Percentiles rank a stretch among this genome's conserved stretches.
Evolutionary conservation across 2,888 invertebrate genomes (phyloP).

Genomic region (Phasia obesa): DNA sequence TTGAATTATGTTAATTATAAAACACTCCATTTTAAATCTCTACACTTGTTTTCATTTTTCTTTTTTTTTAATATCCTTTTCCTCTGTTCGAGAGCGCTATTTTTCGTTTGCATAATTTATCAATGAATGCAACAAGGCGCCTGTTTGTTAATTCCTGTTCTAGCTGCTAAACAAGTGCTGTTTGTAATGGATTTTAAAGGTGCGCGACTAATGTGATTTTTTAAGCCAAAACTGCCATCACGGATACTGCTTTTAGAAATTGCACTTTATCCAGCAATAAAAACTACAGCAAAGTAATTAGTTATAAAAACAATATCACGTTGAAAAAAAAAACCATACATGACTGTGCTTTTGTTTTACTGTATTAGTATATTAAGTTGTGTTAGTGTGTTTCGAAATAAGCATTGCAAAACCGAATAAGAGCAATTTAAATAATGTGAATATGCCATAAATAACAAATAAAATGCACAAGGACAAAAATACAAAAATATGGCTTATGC

Average conservation of each 20-base stretch:
- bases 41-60: constrained; percentile 14
- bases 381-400: too few species aligned
- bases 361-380: too few species aligned
- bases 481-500: too few species aligned
- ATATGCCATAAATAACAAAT: too few species aligned
- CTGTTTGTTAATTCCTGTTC: constrained; percentile 8
- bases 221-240: constrained; percentile 8
- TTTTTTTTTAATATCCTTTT: not conserved
- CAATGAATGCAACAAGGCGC: constrained; percentile 46
- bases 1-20: constrained; percentile 53
- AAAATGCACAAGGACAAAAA: too few species aligned
- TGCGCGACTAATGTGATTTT: constrained; percentile 44
- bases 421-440: too few species aligned
- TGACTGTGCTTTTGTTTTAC: constrained; percentile 1
- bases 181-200: constrained; percentile 57
- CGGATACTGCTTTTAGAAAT: not conserved
- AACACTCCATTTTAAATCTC: constrained; percentile 49
- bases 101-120: constrained; percentile 66
- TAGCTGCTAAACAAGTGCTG: constrained; percentile 56
- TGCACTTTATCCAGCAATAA: constrained; percentile 5
- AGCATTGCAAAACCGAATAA: too few species aligned
- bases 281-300: constrained; percentile 53
- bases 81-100: not conserved
- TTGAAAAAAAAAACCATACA: constrained; percentile 6
- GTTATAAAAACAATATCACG: constrained; percentile 44